Evolutionary conservation across 2,888 invertebrate genomes (phyloP).

Genomic region (Bugulina stolonifera): DNA sequence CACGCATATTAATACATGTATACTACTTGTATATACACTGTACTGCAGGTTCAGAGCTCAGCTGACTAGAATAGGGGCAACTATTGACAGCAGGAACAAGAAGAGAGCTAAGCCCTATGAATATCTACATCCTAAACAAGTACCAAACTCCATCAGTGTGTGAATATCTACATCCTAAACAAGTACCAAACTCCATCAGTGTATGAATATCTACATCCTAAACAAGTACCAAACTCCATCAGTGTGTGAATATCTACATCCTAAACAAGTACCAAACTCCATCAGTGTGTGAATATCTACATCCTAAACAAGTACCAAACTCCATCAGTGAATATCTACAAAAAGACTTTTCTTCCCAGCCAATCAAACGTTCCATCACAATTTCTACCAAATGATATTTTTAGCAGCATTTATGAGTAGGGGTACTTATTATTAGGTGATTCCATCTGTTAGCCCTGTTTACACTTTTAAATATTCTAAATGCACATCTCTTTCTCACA

Average conservation of each 20-base stretch:
- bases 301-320: neutral
- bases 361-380: no score
- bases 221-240: no score
- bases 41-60: slow-evolving; percentile 50
- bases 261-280: slow-evolving; percentile 54
- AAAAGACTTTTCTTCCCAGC: no score
- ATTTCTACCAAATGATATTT: no score
- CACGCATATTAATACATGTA: no score
- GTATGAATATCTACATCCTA: neutral
- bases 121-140: slow-evolving; percentile 53
- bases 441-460: no score
- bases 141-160: slow-evolving; percentile 54
- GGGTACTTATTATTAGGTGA: no score
- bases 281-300: slow-evolving; percentile 41
- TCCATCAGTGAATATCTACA: neutral
- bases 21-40: no score
- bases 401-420: no score
- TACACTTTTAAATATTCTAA: no score
- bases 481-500: no score
- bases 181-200: neutral
- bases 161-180: neutral
- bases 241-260: no score
- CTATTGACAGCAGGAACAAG: slow-evolving; percentile 48
- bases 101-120: slow-evolving; percentile 37
- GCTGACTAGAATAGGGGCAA: slow-evolving; percentile 41